Evolutionary conservation across 2,888 invertebrate genomes (phyloP).

Genomic region (Athrips mouffetella): DNA sequence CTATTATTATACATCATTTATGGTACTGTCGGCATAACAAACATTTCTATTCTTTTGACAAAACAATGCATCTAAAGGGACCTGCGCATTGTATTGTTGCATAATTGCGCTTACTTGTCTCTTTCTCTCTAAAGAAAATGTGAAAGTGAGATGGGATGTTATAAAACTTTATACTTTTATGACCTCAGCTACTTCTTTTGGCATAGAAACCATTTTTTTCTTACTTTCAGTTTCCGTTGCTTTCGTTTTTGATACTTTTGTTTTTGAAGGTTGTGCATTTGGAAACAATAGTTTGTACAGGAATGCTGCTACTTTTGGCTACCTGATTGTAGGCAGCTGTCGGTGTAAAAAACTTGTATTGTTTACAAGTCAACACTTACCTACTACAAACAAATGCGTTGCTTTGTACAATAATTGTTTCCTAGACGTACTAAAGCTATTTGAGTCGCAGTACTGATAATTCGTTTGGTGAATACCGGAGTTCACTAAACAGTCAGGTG

Average conservation of each 20-base stretch:
- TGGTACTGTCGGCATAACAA: slow-evolving; percentile 13
- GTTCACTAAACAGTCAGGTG: no score
- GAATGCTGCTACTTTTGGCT: slow-evolving; percentile 2
- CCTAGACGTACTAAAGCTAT: no score
- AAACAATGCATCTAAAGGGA: slow-evolving; percentile 27
- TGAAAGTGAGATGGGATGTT: slow-evolving; percentile 53
- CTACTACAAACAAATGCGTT: no score
- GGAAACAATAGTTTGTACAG: background rate
- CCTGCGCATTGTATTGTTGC: slow-evolving; percentile 30
- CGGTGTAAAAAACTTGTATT: background rate
- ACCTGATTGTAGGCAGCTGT: background rate
- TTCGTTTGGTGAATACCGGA: no score
- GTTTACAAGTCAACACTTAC: no score
- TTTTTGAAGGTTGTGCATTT: slow-evolving; percentile 22
- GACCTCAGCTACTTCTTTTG: slow-evolving; percentile 42
- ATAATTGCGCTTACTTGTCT: slow-evolving; percentile 29
- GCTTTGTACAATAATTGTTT: background rate
- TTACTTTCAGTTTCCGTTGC: slow-evolving; percentile 17
- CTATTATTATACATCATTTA: background rate
- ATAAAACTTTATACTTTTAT: slow-evolving; percentile 41
- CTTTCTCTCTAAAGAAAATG: slow-evolving; percentile 40
- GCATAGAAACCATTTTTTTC: slow-evolving; percentile 44
- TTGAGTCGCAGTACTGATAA: no score
- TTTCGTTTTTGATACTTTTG: background rate
- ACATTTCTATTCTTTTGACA: slow-evolving; percentile 24